phyloP scores from a whole-genome alignment of 2,113 vertebrate genomes.

The Diglossa brunneiventris region DNA sequence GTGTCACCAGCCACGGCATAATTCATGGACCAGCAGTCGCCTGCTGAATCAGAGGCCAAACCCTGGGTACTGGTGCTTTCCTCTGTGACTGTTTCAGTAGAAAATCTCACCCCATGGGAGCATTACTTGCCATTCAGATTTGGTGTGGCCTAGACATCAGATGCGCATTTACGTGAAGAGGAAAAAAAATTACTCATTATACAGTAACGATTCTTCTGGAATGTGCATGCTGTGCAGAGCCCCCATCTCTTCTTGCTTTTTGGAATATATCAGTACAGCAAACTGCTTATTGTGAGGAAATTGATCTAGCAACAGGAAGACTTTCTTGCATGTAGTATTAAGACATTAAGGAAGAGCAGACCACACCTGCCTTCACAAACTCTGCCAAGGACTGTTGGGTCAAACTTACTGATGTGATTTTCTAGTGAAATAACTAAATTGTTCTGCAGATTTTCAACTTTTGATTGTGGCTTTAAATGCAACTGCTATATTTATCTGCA shows the following conservation, averaged over 20 bases:
- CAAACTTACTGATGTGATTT: neutral
- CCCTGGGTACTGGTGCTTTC: neutral
- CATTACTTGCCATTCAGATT: neutral
- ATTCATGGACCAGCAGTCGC: neutral
- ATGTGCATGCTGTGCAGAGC: neutral
- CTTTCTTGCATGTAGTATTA: neutral
- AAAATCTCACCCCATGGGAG: neutral
- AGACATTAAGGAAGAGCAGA: neutral
- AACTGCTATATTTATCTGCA: neutral
- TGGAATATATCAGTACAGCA: neutral
- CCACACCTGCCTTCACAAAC: neutral
- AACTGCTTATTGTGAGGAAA: accelerated
- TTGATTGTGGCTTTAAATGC: neutral
- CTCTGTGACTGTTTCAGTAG: neutral
- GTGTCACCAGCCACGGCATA: neutral
- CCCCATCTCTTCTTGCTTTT: neutral
- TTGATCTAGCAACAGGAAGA: neutral
- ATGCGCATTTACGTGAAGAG: neutral
- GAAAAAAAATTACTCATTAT: neutral
- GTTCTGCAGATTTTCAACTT: neutral
- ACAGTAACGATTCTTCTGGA: neutral
- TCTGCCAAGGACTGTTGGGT: neutral
- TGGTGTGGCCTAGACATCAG: neutral
- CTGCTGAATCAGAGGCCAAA: neutral
- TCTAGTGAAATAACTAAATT: neutral